These are phyloP conservation scores for Siderastrea radians DNA, from an alignment of 92 coral and sea anemone genomes.

Conservation along the genomic window DNA sequence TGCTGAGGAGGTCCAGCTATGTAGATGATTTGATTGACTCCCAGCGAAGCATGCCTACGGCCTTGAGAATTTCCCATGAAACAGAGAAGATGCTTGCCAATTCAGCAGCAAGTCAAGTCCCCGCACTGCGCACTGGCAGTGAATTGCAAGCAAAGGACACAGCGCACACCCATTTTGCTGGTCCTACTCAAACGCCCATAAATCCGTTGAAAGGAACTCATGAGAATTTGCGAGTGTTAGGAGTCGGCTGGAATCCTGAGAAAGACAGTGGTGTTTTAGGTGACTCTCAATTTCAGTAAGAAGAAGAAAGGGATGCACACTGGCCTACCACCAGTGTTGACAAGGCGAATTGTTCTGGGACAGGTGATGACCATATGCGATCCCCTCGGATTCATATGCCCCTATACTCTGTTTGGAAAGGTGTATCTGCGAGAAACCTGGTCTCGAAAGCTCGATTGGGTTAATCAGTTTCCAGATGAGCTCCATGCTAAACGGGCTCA, in stretches of 20 bases:
- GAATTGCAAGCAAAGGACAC: conserved; percentile 39
- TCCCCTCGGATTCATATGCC: conserved; percentile 77
- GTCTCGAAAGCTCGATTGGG: conserved; percentile 75
- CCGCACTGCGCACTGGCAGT: conserved; percentile 29
- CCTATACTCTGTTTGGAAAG: conserved; percentile 70
- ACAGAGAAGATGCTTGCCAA: conserved; percentile 56
- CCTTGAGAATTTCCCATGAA: conserved; percentile 55
- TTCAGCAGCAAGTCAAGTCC: conserved; percentile 66
- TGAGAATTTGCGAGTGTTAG: conserved; percentile 58
- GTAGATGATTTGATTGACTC: conserved; percentile 77
- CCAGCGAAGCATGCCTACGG: conserved; percentile 30
- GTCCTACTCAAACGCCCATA: no score
- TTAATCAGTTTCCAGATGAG: conserved; percentile 55
- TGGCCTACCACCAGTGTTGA: conserved; percentile 59
- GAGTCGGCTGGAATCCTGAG: conserved; percentile 71
- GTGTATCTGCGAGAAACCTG: conserved; percentile 72
- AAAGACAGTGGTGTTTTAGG: conserved; percentile 60
- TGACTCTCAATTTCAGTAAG: conserved; percentile 69
- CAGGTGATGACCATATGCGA: conserved; percentile 77
- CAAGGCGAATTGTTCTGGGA: conserved; percentile 72
- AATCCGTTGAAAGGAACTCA: conserved; percentile 44
- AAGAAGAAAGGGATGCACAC: conserved; percentile 52
- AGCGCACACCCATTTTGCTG: not conserved
- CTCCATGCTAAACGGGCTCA: conserved; percentile 54
- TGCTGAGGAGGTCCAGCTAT: conserved; percentile 33